Base-by-base conservation (phyloP, 2,113 vertebrate species). In the Lepus europaeus region DNA sequence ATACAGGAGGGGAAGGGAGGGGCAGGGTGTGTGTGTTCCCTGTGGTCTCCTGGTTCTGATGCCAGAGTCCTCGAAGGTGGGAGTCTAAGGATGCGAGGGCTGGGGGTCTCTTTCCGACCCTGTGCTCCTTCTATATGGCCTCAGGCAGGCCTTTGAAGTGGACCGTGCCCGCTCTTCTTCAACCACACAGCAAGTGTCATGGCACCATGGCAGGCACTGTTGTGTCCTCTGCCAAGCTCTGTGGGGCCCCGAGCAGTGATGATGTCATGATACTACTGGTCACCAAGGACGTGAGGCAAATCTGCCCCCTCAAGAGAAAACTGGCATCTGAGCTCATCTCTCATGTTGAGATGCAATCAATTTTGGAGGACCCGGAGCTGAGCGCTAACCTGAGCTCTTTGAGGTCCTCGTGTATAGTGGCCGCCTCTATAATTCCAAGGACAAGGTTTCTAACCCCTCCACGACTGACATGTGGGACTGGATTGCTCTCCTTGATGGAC, bases 41-140 rank as follows among this genome's bases (percentile, higher is more conserved):
- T 61, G 29, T 66, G 87, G 73, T 86, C 94, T 94, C 80, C 29
- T 59, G 36, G 66, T 91, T 92, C 82, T 68, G 5, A 86, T 36
- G 76, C 56, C 8, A 45, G 74, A 56, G 64, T 17, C 72, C 70
- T 17, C 72, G 69, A 64, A 64, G 66, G 39, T 51, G 27, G 23
- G 23, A 91, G 51, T 29, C 45, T 45, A 33, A 82, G 45, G 31
- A 10, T 78, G 45, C 45, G 56, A 59, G 14, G 31, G 25, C 10
- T 9, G 1, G 36, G 14, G 49, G 69, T 53, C 79, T 92, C 36
- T 73, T 70, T 16, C 86, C 11, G 9, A 87, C 27, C n/a, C 36
- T 9, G 2, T 16, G 11, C 20, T 29, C 33, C 33, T 73, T 8
- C 14, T 11, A 0, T 11, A 1, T n/a, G 33, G 56, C 61, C 63